These are phyloP conservation scores for Cacoxenus indagator DNA, from an alignment of 2,888 invertebrate genomes.

Conservation along the genomic window DNA sequence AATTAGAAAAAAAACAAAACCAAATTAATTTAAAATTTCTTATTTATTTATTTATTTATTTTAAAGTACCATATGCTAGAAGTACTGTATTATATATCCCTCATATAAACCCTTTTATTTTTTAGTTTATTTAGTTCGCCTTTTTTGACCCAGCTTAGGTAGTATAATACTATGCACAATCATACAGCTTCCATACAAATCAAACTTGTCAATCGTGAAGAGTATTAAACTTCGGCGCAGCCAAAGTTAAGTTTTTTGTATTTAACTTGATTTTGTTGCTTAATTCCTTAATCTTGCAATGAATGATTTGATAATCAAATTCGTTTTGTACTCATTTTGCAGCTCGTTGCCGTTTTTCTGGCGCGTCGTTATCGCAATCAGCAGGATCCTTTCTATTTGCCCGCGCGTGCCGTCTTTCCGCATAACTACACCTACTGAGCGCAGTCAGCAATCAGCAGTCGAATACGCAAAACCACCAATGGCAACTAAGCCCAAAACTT, in stretches of 20 bases:
- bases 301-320: not conserved
- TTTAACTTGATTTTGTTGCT: not conserved
- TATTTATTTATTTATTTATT: no score
- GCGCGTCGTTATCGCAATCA: constrained; percentile 86
- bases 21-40: no score
- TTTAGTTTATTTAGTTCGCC: no score
- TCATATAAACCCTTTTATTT: no score
- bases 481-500: not conserved
- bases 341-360: constrained; percentile 87
- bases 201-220: no score
- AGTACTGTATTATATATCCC: no score
- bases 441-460: no score
- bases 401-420: constrained; percentile 82
- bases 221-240: not conserved
- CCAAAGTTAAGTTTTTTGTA: constrained; percentile 5
- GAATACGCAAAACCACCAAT: constrained; percentile 33
- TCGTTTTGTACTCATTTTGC: constrained; percentile 59
- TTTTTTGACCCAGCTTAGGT: no score
- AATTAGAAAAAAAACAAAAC: no score
- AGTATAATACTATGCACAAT: no score
- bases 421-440: constrained; percentile 67
- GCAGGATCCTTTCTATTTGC: constrained; percentile 81
- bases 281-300: not conserved
- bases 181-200: no score
- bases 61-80: no score